A percentile compares a stretch with the other conserved stretches of the same genome.
Evolutionary conservation across 2,113 vertebrate species (phyloP).

Genomic region (Pipa parva): DNA sequence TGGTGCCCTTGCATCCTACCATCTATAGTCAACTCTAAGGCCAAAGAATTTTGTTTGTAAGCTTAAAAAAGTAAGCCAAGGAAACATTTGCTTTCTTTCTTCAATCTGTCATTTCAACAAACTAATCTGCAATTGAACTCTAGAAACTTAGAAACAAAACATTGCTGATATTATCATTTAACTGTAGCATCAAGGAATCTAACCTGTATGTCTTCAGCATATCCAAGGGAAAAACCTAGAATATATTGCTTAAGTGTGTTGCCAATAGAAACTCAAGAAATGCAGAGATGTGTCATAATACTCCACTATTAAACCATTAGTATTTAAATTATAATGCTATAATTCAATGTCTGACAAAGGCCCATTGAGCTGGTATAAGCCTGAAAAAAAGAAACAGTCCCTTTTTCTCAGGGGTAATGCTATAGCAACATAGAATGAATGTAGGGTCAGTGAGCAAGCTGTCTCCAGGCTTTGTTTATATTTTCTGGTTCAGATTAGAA

Average conservation of each 20-base stretch:
- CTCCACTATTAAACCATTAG: constrained; percentile 74
- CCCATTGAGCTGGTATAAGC: constrained; percentile 66
- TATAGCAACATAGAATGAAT: constrained; percentile 82
- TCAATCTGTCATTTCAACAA: no score
- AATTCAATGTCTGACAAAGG: constrained; percentile 79
- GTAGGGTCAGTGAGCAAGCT: constrained; percentile 70
- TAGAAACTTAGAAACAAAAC: no score
- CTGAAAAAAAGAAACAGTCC: constrained; percentile 60
- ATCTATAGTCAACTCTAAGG: no score
- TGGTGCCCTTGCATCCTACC: no score
- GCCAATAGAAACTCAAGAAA: constrained; percentile 67
- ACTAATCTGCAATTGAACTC: no score
- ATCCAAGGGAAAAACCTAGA: not conserved
- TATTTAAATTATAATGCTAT: constrained; percentile 81
- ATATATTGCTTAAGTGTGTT: constrained; percentile 57
- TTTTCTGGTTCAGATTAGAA: constrained; percentile 69
- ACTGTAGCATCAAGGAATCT: not conserved
- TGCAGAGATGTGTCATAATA: constrained; percentile 73
- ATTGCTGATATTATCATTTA: not conserved
- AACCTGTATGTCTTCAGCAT: not conserved
- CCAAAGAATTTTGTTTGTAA: no score
- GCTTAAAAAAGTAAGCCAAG: no score
- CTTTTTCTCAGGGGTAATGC: constrained; percentile 75
- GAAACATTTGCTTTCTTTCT: no score
- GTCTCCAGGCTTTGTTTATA: constrained; percentile 68